phyloP scores from a whole-genome alignment of 2,113 vertebrate genomes.

The Ciconia stormi region DNA sequence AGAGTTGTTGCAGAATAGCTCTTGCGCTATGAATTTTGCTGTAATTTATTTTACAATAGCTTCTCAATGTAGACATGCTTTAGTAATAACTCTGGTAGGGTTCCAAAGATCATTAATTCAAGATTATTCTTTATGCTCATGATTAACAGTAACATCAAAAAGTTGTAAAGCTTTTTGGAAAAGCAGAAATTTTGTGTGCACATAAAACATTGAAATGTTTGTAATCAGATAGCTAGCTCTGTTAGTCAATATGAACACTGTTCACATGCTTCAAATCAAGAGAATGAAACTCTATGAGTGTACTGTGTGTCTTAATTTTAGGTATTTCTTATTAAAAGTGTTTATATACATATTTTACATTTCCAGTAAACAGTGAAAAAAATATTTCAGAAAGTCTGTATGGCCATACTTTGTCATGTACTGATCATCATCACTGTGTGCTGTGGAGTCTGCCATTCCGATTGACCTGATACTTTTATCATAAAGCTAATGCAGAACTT shows the following conservation, averaged over 20 bases:
- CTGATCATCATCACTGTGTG: fast-evolving
- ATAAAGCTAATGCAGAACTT: neutral
- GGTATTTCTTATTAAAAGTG: neutral
- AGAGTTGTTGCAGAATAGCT: neutral
- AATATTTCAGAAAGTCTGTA: neutral
- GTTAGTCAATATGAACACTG: neutral
- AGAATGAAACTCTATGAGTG: neutral
- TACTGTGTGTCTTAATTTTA: neutral
- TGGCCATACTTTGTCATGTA: neutral
- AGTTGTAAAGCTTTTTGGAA: neutral
- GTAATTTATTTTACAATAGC: neutral
- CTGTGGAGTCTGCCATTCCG: neutral
- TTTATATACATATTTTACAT: neutral
- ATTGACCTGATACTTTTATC: neutral
- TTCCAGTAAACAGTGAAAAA: neutral
- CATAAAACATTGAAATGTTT: neutral
- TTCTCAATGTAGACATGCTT: neutral
- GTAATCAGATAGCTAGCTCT: neutral
- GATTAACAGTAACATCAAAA: neutral
- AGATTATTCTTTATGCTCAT: neutral
- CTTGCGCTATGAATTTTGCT: neutral
- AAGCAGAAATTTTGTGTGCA: neutral
- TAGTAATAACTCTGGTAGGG: neutral
- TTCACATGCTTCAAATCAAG: neutral
- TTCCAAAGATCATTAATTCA: neutral